Evolutionary conservation across 2,113 vertebrate genomes (phyloP).

Genomic region (Myotis davidii): DNA sequence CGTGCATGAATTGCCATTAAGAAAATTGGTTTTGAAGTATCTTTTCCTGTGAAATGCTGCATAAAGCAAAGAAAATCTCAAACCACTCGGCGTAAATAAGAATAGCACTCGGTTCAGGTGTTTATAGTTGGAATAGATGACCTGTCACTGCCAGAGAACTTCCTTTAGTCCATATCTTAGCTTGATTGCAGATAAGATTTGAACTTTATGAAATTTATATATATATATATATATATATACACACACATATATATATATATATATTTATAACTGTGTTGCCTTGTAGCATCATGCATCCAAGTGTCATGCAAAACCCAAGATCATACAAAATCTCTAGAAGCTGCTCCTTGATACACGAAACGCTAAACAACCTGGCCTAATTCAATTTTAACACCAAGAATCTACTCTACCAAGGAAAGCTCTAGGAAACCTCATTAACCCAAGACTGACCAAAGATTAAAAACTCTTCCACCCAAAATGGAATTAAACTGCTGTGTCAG

Average conservation of each 20-base stretch:
- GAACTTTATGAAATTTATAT: not conserved
- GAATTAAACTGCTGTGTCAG: not conserved
- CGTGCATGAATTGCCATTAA: not conserved
- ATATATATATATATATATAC: not conserved
- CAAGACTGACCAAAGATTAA: not conserved
- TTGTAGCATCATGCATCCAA: not conserved
- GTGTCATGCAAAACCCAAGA: not conserved
- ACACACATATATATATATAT: not conserved
- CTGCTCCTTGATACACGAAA: not conserved
- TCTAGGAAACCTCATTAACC: not conserved
- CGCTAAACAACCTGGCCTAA: not conserved
- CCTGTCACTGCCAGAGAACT: not conserved
- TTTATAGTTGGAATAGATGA: not conserved
- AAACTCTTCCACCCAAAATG: not conserved
- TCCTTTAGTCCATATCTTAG: not conserved
- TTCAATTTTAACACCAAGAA: not conserved
- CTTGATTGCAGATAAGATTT: not conserved
- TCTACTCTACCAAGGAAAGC: not conserved
- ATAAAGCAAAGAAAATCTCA: not conserved
- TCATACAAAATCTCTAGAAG: not conserved
- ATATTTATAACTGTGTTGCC: not conserved
- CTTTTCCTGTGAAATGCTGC: not conserved
- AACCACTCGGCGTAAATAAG: not conserved
- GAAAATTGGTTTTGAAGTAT: conserved; percentile 57
- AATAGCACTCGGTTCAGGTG: not conserved